Evolutionary conservation across 2,888 invertebrate species (phyloP).

Genomic region (Drosophila peninsularis): DNA sequence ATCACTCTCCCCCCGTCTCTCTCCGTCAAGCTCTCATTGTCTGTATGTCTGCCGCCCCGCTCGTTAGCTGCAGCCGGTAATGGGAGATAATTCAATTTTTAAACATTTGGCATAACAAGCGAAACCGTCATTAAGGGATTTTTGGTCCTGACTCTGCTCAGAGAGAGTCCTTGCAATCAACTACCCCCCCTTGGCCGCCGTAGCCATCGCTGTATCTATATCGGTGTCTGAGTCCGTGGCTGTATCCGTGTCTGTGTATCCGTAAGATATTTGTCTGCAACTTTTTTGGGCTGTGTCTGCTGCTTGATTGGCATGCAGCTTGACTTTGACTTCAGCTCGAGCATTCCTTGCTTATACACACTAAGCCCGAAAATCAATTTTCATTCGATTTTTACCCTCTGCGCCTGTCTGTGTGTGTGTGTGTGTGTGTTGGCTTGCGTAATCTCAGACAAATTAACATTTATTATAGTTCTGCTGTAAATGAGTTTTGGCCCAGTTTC

Average conservation of each 20-base stretch:
- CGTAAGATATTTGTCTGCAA: conserved; percentile 65
- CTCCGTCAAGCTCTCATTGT: conserved; percentile 10
- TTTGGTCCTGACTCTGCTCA: conserved; percentile 58
- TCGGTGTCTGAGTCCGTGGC: conserved; percentile 28
- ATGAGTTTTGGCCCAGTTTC: conserved; percentile 56
- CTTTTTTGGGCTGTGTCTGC: conserved; percentile 57
- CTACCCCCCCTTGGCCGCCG: conserved; percentile 36
- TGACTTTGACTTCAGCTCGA: conserved; percentile 40
- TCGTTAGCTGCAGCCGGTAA: conserved; percentile 82
- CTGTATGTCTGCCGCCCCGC: conserved; percentile 58
- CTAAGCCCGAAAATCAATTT: conserved; percentile 61
- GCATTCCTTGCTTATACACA: conserved; percentile 20
- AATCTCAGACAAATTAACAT: conserved; percentile 73
- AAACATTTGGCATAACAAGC: conserved; percentile 85
- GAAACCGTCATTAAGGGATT: conserved; percentile 85
- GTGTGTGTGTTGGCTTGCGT: conserved; percentile 40
- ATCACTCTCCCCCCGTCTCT: conserved; percentile 1
- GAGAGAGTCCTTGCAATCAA: conserved; percentile 57
- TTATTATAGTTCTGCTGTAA: conserved; percentile 64
- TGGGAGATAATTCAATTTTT: conserved; percentile 85
- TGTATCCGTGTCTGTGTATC: conserved; percentile 39
- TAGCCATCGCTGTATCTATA: conserved; percentile 11
- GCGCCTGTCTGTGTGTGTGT: not conserved
- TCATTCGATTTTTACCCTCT: conserved; percentile 57
- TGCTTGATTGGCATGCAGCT: conserved; percentile 55